Base-by-base conservation (phyloP, 2,797 vertebrate genomes). In the Propithecus deckenii region DNA sequence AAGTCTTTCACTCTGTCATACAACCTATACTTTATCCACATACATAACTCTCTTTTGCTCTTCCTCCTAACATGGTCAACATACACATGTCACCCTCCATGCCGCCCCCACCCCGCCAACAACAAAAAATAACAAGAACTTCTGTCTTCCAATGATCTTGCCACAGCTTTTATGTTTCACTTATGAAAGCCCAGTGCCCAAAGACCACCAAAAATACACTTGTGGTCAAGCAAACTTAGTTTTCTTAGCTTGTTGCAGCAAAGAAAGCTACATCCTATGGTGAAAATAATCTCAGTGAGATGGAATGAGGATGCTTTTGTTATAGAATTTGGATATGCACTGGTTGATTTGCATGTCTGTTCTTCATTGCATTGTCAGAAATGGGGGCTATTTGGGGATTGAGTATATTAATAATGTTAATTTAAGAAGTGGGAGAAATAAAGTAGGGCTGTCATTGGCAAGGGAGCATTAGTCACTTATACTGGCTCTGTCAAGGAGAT, bases 351-450 rank as follows among this genome's bases (percentile, higher is more conserved):
- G 28, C 12, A 25, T 41, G 7, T 65, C 74, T 67, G 38, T 25
- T 75, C 18, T 59, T 69, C 8, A 76, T n/a, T 71, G 35, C 22
- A 23, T 28, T 76, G 17, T 86, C 48, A 83, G 69, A 78, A 92
- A 38, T 17, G 32, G 30, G 17, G 35, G 5, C 12, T 80, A 35
- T 23, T 76, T 91, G 48, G 7, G 67, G 35, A 72, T 18, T 75
- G 46, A 76, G 4, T 89, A 83, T 17, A 61, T 81, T 92, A 86
- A 57, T 83, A 83, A 74, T 81, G 89, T 59, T 65, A 85, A 97
- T 85, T 67, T 46, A 30, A 23, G 22, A 57, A 20, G 11, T 61
- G 4, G 18, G 12, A 61, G 12, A 32, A 86, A 79, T 61, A 79
- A 88, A 78, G 10, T 5, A 52, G 80, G 10, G 35, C 14, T 83